These are phyloP conservation scores for Mesitornis unicolor DNA, from an alignment of 2,113 vertebrate genomes.

Conservation along the genomic window DNA sequence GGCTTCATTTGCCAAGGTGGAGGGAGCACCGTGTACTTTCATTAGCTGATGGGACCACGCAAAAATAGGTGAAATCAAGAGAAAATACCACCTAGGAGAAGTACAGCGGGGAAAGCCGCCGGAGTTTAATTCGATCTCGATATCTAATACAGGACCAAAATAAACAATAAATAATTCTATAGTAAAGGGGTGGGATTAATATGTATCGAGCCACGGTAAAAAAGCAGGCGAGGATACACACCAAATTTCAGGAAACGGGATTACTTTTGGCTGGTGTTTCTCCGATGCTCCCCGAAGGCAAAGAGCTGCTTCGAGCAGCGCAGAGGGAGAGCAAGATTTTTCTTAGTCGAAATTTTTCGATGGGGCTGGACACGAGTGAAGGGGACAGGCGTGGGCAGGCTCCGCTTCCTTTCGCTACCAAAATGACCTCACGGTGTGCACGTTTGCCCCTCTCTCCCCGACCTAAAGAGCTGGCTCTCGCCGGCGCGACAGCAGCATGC, in stretches of 20 bases:
- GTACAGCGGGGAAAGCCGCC: neutral
- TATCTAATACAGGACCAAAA: neutral
- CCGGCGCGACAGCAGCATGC: neutral
- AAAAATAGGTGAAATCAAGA: neutral
- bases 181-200: neutral
- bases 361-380: neutral
- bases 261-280: neutral
- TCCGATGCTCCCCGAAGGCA: neutral
- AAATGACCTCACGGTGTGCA: neutral
- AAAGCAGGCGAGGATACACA: neutral
- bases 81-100: neutral
- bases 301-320: neutral
- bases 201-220: accelerated
- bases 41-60: neutral
- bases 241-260: neutral
- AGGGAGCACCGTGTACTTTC: neutral
- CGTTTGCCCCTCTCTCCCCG: neutral
- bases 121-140: neutral
- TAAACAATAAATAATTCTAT: neutral
- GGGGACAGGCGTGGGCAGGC: neutral
- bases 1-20: neutral
- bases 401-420: neutral
- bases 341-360: accelerated
- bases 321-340: neutral
- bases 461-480: neutral